A percentile compares a stretch with the other conserved stretches of the same genome.
Evolutionary conservation across 2,888 invertebrate genomes (phyloP).

Genomic region (Eugnorisma glareosa): DNA sequence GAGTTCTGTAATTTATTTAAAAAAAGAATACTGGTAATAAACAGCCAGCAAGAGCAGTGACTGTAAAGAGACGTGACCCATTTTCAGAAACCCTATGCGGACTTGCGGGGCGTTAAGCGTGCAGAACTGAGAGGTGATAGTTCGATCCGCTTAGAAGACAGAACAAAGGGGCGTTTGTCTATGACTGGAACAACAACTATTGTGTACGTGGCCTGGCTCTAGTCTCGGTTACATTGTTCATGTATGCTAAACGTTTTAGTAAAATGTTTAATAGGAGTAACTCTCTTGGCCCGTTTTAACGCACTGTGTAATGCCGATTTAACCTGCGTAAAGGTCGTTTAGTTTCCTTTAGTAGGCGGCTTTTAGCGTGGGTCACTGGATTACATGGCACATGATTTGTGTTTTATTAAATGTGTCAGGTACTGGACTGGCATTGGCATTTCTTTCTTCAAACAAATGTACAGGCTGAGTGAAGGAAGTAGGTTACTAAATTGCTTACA

Average conservation of each 20-base stretch:
- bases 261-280: constrained; percentile 44
- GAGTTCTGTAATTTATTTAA: background rate
- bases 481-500: constrained; percentile 23
- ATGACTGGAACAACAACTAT: constrained; percentile 47
- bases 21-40: constrained; percentile 7
- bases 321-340: constrained; percentile 39
- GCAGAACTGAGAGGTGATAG: constrained; percentile 45
- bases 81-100: constrained; percentile 40
- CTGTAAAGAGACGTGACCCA: constrained; percentile 30
- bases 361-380: constrained; percentile 14
- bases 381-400: constrained; percentile 17
- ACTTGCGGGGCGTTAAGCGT: constrained; percentile 6
- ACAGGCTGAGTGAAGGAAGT: constrained; percentile 19
- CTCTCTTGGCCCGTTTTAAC: constrained; percentile 35
- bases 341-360: constrained; percentile 20
- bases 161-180: constrained; percentile 58
- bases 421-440: background rate
- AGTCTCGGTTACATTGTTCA: constrained; percentile 37
- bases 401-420: background rate
- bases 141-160: constrained; percentile 49
- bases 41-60: background rate
- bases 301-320: constrained; percentile 22
- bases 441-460: constrained; percentile 10
- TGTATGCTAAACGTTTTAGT: constrained; percentile 53
- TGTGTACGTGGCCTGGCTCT: constrained; percentile 30